These are phyloP conservation scores for Pollimyrus isidori DNA, from an alignment of 2,113 vertebrate species.

Conservation along the genomic window DNA sequence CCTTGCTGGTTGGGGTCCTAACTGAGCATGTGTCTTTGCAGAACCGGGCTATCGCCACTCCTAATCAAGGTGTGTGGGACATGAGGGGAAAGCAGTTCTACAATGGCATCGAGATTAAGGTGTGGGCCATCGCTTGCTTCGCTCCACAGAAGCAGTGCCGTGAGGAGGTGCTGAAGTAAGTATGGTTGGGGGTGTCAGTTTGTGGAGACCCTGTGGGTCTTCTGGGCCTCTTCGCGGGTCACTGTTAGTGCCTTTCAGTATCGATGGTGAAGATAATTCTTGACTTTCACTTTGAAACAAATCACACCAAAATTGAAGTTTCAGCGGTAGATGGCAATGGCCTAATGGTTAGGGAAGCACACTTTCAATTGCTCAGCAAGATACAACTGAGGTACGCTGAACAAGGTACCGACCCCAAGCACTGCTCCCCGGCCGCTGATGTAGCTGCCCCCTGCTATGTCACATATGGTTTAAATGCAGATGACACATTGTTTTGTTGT, in stretches of 20 bases:
- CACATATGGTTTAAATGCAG: too few species aligned
- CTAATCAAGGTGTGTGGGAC: constrained; percentile 99
- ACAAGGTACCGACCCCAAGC: too few species aligned
- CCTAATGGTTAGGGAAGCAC: too few species aligned
- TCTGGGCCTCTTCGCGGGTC: background rate
- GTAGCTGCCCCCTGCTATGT: too few species aligned
- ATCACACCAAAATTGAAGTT: background rate
- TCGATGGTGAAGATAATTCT: background rate
- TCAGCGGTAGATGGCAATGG: background rate
- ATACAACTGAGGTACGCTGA: too few species aligned
- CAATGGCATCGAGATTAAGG: constrained; percentile 99
- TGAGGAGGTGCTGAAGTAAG: constrained; percentile 98
- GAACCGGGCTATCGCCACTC: constrained; percentile 96
- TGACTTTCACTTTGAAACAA: background rate
- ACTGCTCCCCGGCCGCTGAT: too few species aligned
- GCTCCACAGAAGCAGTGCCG: constrained; percentile 98
- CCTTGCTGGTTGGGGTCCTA: background rate
- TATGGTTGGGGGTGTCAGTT: background rate
- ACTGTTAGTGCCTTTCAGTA: background rate
- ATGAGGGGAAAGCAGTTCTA: constrained; percentile 99
- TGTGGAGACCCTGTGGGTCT: background rate
- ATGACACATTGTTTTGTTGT: too few species aligned
- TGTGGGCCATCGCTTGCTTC: constrained; percentile 98
- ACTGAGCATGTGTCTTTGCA: constrained; percentile 48
- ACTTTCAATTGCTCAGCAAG: too few species aligned